Evolutionary conservation across 2,888 invertebrate species (phyloP), one percentile per base, ranked within the genome.

Genomic region (Hirtodrosophila confusa): DNA sequence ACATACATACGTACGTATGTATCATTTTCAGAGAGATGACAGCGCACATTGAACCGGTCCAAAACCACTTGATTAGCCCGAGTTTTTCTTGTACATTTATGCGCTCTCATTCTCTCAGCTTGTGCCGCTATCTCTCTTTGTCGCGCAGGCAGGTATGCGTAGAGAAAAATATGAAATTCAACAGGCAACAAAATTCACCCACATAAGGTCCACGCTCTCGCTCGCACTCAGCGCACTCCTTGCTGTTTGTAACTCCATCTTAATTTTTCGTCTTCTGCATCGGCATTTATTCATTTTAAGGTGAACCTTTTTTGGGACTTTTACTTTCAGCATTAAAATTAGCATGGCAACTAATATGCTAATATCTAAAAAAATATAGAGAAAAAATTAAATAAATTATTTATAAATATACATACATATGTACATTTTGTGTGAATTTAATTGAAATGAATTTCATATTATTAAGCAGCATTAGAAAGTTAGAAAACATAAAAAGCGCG

Each of bases 1-100:
- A 12, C 48, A 39, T 29, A 47, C 24, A 44, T 10, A 37, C 49
- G 12, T 44, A 57, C 43, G 31, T 27, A 43, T 40, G 51, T 43
- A 47, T 55, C 17, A 57, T 33, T 40, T 24, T 35, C 53, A 60
- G 48, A 24, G 11, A 50, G 37, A 56, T 56, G 62, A 2, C 50
- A 50, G 54, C 63, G 58, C 68, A 72, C 56, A 68, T 64, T 65
- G 65, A 78, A 67, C 69, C 62, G 73, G 58, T 68, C 49, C 40
- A 40, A 66, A 69, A 65, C 40, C 72, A 68, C 78, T 82, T 80
- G 83, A 88, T 88, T 86, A 88, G 88, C 88, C 80, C 68, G 75
- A 65, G 71, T 77, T 77, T 85, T 84, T 83, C 71, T 74, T 66
- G 4, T 31, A 6, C 7, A 8, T 31, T 31, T 31, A 69, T 67